Base-by-base conservation (phyloP, 2,888 invertebrate species). In the Rhamphomyia laevipes region DNA sequence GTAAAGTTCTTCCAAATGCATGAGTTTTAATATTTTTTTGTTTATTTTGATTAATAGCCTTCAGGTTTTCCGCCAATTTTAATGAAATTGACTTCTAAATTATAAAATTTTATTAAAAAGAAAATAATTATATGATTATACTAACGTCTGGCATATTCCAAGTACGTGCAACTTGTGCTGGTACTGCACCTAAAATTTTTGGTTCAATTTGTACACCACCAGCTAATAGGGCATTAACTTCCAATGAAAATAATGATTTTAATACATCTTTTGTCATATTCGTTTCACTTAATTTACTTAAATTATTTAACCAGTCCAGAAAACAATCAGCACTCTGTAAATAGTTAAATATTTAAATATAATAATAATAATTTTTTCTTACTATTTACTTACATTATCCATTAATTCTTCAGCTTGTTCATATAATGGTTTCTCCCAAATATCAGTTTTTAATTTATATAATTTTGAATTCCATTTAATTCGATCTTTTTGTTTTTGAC, bases 401-500 rank as follows among this genome's bases (percentile, higher is more conserved):
- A 71, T 71, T 1, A 70, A 53, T 38, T 65, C 59, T 45, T 69
- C 68, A 0, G 70, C 69, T 48, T 70, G 68, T 37, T 71, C 69
- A 27, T 67, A 68, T 1, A 70, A 50, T 1, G 63, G 57, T 23
- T 63, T 63, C 23, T 63, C 62, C 47, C 54, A 54, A 15, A 63
- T 59, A 40, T 52, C 55, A 10, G 54, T 53, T 44, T 63, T 59
- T 47, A 62, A 52, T 42, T 63, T 57, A 13, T 68, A 63, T 11
- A 67, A 58, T 55, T 67, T 68, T 1, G 69, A 61, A 15, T 64
- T 58, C 70, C 70, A 71, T 49, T 60, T 59, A 1, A 70, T 56
- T 2, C 70, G 63, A 16, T 67, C 63, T 13, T 63, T 64, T 1
- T 63, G 62, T 7, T 53, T 52, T 2, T 59, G 58, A 31, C 62